Percentiles rank a stretch among this genome's conserved stretches.
These are phyloP conservation scores for Hedya salicella DNA, from an alignment of 2,888 invertebrate genomes.

Conservation along the genomic window DNA sequence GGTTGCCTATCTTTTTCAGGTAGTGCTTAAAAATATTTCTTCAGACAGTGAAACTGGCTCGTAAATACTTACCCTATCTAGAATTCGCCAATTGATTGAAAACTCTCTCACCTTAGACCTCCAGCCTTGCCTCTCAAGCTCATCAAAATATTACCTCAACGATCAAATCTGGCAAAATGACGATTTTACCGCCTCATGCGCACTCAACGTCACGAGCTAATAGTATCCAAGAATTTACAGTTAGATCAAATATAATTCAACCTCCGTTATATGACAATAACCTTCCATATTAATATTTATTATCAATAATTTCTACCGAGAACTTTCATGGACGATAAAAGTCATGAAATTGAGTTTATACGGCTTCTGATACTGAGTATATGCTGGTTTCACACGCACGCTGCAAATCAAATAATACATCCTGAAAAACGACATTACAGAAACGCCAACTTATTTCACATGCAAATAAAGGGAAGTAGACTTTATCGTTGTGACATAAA, in stretches of 20 bases:
- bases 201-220: neutral
- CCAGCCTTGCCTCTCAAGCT: neutral
- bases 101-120: neutral
- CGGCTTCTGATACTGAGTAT: constrained; percentile 16
- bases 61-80: no score
- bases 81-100: no score
- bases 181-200: neutral
- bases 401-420: constrained; percentile 37
- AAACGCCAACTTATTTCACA: neutral
- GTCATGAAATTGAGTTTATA: constrained; percentile 29
- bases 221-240: constrained; percentile 11
- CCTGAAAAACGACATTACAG: constrained; percentile 27
- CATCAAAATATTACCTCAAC: neutral
- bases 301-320: constrained; percentile 18
- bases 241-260: constrained; percentile 15
- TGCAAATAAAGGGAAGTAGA: neutral
- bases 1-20: no score
- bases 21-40: no score
- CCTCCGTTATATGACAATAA: constrained; percentile 10
- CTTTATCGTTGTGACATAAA: neutral
- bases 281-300: constrained; percentile 18
- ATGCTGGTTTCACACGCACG: constrained; percentile 34
- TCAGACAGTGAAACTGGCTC: no score
- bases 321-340: constrained; percentile 27
- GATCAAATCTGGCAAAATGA: neutral